Percentiles rank a stretch among this genome's conserved stretches.
These are phyloP conservation scores for Drosophila sturtevanti DNA, from an alignment of 1,140 invertebrate species.

Conservation along the genomic window DNA sequence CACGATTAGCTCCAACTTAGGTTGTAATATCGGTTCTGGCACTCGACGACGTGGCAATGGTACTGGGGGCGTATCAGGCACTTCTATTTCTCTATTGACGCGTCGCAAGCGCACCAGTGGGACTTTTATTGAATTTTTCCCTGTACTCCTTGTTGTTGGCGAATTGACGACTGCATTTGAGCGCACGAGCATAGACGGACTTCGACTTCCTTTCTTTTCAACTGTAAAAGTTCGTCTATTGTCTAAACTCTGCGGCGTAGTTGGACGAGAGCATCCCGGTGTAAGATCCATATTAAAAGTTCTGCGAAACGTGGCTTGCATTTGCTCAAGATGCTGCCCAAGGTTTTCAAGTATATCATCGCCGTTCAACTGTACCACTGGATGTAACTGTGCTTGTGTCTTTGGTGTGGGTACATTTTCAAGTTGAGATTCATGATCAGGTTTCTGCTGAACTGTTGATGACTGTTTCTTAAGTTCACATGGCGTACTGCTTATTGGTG, in stretches of 20 bases:
- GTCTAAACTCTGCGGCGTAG: background rate
- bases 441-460: no score
- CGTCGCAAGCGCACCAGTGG: slow-evolving; percentile 31
- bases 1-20: slow-evolving; percentile 38
- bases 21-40: background rate
- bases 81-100: background rate
- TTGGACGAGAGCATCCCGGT: background rate
- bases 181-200: slow-evolving; percentile 30
- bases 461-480: background rate
- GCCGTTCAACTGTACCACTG: background rate
- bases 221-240: slow-evolving; percentile 40
- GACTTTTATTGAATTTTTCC: background rate
- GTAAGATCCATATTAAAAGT: background rate
- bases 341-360: background rate
- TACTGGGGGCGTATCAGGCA: slow-evolving; percentile 26
- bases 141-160: background rate
- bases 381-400: no score
- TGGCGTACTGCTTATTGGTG: slow-evolving; percentile 44
- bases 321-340: background rate
- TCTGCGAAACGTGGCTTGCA: background rate
- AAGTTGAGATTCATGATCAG: background rate
- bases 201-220: slow-evolving; percentile 34
- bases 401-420: background rate
- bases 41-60: background rate
- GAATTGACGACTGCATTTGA: background rate